Conservation (phyloP, 2,113 vertebrate species). For the Poecile atricapillus region DNA sequence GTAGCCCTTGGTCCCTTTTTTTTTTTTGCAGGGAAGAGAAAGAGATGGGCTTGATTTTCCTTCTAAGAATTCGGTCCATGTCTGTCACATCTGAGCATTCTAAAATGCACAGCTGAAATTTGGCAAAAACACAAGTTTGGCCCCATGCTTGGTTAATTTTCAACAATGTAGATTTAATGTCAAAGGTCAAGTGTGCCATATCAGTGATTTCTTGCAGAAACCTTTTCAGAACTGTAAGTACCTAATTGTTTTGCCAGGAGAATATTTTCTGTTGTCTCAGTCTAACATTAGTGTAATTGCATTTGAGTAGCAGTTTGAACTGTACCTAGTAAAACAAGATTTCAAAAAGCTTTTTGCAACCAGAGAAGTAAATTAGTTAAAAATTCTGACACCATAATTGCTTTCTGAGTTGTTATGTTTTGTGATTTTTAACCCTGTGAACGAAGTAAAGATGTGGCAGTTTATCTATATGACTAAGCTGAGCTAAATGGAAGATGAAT, state of each 20-base stretch:
- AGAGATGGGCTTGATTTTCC: neutral
- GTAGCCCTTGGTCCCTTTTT: neutral
- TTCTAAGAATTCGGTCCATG: neutral
- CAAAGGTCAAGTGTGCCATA: neutral
- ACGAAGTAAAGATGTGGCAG: neutral
- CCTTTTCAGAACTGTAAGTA: conserved; percentile 11
- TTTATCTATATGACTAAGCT: neutral
- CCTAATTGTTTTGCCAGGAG: neutral
- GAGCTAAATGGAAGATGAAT: neutral
- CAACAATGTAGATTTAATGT: neutral
- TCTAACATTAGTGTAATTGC: neutral
- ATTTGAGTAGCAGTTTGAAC: neutral
- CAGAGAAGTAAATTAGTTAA: neutral
- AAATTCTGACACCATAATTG: neutral
- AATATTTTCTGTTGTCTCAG: neutral
- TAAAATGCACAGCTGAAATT: neutral
- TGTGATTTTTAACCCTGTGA: neutral
- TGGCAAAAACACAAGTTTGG: neutral
- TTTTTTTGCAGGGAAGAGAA: neutral
- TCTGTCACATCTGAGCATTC: neutral
- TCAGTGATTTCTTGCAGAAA: neutral
- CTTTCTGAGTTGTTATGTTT: neutral
- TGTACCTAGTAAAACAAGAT: neutral
- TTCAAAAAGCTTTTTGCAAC: neutral
- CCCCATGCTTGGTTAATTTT: conserved; percentile 35